A percentile compares a stretch with the other conserved stretches of the same genome.
Conservation (phyloP, 2,888 invertebrate genomes). For the Smittia sp. region DNA sequence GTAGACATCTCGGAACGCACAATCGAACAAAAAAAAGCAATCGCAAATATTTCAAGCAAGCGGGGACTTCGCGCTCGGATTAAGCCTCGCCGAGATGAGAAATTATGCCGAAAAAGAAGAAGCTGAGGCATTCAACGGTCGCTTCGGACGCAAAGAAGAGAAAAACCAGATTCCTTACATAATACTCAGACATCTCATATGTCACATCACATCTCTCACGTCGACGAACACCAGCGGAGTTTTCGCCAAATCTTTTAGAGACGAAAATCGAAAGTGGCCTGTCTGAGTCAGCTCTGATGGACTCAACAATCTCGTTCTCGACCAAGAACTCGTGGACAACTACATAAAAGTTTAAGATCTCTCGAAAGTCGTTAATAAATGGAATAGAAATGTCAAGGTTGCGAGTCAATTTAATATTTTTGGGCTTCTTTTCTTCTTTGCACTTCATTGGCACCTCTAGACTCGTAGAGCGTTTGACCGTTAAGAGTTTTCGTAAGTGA, state of each 20-base stretch:
- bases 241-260: too few relatives aligned
- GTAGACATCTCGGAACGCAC: too few relatives aligned
- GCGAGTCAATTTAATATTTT: constrained; percentile 19
- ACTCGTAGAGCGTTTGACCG: background rate
- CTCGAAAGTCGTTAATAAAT: constrained; percentile 10
- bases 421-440: background rate
- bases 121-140: background rate
- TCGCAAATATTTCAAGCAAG: too few relatives aligned
- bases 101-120: background rate
- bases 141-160: background rate
- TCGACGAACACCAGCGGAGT: background rate
- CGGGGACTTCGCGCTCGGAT: too few relatives aligned
- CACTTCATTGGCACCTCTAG: background rate
- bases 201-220: background rate
- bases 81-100: background rate
- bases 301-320: background rate
- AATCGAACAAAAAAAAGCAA: too few relatives aligned
- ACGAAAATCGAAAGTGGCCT: constrained; percentile 8
- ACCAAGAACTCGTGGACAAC: background rate
- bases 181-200: background rate
- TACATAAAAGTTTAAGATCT: constrained; percentile 19
- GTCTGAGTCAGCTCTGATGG: background rate
- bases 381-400: constrained; percentile 39
- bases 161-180: constrained; percentile 6
- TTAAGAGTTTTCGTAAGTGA: background rate